These are phyloP conservation scores for Delichon dasypus DNA, from an alignment of 2,797 vertebrate genomes.

Conservation along the genomic window DNA sequence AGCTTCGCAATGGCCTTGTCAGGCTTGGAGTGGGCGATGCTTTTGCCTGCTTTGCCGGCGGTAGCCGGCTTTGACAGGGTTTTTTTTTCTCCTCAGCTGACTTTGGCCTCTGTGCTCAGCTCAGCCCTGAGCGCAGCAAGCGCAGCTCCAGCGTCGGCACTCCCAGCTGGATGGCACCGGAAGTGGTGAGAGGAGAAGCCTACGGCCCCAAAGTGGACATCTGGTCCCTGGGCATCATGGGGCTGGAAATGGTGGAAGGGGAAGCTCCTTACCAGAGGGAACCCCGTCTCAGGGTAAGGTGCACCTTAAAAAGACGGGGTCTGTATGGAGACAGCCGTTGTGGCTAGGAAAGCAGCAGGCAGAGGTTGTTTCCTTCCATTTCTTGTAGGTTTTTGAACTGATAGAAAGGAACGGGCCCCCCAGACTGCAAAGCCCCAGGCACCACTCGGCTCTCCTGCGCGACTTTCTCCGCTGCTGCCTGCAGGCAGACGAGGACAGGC, in stretches of 20 bases:
- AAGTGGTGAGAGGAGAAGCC: not conserved
- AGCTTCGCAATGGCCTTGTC: no score
- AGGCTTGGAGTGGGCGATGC: not conserved
- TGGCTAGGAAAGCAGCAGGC: not conserved
- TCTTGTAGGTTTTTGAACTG: not conserved
- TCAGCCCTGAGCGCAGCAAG: not conserved
- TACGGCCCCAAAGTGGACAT: not conserved
- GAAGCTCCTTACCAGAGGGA: not conserved
- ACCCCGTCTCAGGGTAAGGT: not conserved
- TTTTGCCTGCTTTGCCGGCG: no score
- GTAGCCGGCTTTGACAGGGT: no score
- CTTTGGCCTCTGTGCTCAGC: not conserved
- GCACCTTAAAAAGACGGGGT: rapidly evolving
- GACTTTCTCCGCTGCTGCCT: not conserved
- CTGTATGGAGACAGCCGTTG: no score
- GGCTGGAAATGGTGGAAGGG: not conserved
- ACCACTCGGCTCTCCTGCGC: not conserved
- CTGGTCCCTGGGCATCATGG: not conserved
- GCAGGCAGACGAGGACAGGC: not conserved
- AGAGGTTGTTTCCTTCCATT: not conserved
- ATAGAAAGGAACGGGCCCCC: not conserved
- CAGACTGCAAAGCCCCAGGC: not conserved
- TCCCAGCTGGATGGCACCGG: not conserved
- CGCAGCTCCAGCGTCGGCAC: not conserved
- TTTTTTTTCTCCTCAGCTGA: not conserved